Conservation (phyloP, 2,113 vertebrate species). For the Cichladusa arquata region DNA sequence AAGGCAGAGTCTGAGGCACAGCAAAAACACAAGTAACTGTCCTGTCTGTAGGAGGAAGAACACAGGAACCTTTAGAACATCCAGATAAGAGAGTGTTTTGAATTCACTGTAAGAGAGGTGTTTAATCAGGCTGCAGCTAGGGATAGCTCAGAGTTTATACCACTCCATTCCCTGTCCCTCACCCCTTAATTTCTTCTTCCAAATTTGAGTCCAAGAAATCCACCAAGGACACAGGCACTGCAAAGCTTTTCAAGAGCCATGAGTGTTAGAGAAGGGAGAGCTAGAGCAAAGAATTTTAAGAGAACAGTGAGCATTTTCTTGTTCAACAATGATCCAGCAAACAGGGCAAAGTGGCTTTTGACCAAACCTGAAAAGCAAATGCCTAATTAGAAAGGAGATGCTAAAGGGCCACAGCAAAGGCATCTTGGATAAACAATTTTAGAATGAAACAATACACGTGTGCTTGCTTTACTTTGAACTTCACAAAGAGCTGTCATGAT, state of each 20-base stretch:
- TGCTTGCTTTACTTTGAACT: neutral
- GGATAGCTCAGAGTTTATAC: neutral
- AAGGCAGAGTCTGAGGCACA: neutral
- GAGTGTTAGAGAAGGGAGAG: neutral
- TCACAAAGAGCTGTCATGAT: neutral
- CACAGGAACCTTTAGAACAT: fast-evolving
- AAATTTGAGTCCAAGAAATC: neutral
- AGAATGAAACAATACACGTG: neutral
- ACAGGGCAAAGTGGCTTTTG: neutral
- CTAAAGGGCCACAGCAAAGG: neutral
- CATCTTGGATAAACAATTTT: neutral
- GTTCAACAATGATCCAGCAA: neutral
- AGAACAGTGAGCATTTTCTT: neutral
- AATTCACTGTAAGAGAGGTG: neutral
- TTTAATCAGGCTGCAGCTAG: neutral
- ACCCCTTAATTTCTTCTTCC: neutral
- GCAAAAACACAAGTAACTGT: neutral
- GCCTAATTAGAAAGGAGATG: neutral
- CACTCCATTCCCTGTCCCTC: neutral
- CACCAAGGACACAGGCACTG: neutral
- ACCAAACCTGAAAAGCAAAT: neutral
- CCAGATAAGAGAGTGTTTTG: neutral
- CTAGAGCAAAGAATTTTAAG: neutral
- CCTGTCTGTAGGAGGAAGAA: neutral
- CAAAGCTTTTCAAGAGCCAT: neutral